These are phyloP conservation scores for Siniperca chuatsi DNA, from an alignment of 2,113 vertebrate species.

Conservation along the genomic window DNA sequence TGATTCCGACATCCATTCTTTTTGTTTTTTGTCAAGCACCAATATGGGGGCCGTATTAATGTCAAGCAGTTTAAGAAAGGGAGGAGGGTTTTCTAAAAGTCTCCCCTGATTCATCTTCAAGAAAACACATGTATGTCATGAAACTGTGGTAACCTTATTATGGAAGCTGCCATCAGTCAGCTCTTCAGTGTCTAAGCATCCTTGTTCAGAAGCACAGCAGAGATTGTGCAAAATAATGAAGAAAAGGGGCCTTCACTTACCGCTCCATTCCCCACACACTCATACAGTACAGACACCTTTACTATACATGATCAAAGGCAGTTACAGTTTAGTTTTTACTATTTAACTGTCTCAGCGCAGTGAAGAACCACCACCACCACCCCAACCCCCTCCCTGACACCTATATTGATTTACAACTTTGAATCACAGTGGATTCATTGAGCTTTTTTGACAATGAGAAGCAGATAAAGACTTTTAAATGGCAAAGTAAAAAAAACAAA, in stretches of 20 bases:
- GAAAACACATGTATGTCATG: conserved; percentile 14
- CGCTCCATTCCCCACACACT: not conserved
- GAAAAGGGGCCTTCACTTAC: not conserved
- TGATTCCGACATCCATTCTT: conserved; percentile 19
- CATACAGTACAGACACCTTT: conserved; percentile 14
- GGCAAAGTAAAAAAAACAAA: not conserved
- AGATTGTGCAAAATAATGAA: not conserved
- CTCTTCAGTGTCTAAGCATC: conserved; percentile 20
- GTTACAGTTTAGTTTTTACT: conserved; percentile 49
- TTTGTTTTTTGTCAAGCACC: not conserved
- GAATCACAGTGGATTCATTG: not conserved
- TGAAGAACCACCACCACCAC: conserved; percentile 7
- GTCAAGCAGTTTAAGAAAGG: conserved; percentile 18
- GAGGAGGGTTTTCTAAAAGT: not conserved
- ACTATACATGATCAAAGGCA: conserved; percentile 36
- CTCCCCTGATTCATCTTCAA: not conserved
- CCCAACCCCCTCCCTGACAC: not conserved
- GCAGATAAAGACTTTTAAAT: not conserved
- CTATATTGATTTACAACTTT: not conserved
- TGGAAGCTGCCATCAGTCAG: conserved; percentile 32
- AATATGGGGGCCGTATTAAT: not conserved
- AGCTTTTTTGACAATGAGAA: not conserved
- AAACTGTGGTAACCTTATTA: conserved; percentile 33
- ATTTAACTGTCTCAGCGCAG: conserved; percentile 23
- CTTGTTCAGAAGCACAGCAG: conserved; percentile 19